Percentiles rank a stretch among this genome's conserved stretches.
phyloP scores from a whole-genome alignment of 2,888 invertebrate species.

The Diadromus collaris region DNA sequence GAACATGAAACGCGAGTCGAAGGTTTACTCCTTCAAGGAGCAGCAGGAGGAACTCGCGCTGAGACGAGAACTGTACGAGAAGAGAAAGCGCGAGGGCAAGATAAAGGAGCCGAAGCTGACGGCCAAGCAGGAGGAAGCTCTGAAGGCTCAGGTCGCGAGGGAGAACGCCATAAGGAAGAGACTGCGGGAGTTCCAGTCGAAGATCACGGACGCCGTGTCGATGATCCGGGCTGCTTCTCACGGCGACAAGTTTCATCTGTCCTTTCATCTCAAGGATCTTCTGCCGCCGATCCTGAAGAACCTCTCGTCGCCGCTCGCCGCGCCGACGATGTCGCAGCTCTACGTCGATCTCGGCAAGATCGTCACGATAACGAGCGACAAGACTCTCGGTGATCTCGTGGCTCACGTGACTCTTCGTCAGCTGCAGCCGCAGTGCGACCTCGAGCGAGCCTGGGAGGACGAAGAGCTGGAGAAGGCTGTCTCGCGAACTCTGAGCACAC shows the following conservation, averaged over 20 bases:
- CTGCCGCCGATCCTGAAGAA: conserved; percentile 84
- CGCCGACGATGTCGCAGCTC: conserved; percentile 84
- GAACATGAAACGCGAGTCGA: conserved; percentile 97
- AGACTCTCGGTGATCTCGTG: conserved; percentile 83
- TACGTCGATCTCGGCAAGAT: conserved; percentile 84
- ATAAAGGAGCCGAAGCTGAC: conserved; percentile 87
- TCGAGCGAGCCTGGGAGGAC: conserved; percentile 89
- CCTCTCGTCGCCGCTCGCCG: conserved; percentile 89
- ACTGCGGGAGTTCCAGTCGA: conserved; percentile 81
- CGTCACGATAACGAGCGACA: conserved; percentile 80
- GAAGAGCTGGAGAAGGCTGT: conserved; percentile 85
- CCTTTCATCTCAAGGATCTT: conserved; percentile 82
- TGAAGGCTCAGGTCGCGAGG: conserved; percentile 92
- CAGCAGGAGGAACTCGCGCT: conserved; percentile 97
- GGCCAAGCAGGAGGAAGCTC: conserved; percentile 95
- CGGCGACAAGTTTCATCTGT: conserved; percentile 81
- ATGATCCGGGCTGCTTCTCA: conserved; percentile 80
- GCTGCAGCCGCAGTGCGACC: conserved; percentile 89
- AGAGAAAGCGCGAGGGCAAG: conserved; percentile 90
- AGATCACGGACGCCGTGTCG: conserved; percentile 79
- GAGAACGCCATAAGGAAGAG: conserved; percentile 89
- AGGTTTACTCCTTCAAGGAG: conserved; percentile 97
- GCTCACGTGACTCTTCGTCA: conserved; percentile 87
- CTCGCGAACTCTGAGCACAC: conserved; percentile 83
- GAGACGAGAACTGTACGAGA: conserved; percentile 95